Evolutionary conservation across 2,797 vertebrate species (phyloP), one percentile per base, ranked within the genome.

Genomic region (Limosa lapponica): DNA sequence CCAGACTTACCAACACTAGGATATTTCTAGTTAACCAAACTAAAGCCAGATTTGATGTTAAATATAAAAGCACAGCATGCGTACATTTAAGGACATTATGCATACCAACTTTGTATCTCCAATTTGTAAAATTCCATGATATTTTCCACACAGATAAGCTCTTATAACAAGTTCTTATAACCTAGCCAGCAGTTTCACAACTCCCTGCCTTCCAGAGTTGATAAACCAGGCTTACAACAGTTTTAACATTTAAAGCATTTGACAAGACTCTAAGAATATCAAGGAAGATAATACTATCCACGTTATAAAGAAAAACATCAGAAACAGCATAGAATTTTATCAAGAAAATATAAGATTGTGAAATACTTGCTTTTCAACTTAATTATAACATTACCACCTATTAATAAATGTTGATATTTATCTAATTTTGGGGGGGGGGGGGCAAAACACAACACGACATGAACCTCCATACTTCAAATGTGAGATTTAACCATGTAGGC

Each of bases 401-500:
- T 6, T 82, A 16, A 46, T 11, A 16, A 3, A 16, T 36, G 30
- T 28, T 41, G 5, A 4, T 8, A 44, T 62, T 82, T 44, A 32
- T 46, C 30, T 34, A 8, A 8, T 49, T 66, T 65, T 74, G 1
- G 11, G 10, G 6, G 0, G 0, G 1, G 25, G 32, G 24, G 5
- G 16, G 6, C 22, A 46, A 11, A n/a, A n/a, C n/a, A n/a, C 37
- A 10, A 37, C 37, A 37, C 37, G 37, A 37, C 10, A 11, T n/a
- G n/a, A n/a, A 24, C 0, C 9, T 69, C 24, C 4, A 39, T 61
- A 82, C 32, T 74, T 83, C 18, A 46, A 58, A 89, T 25, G 5
- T 6, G 13, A 66, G 19, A 64, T 43, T 28, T 24, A 66, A 20
- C 16, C 30, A 90, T 1, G 3, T 0, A 1, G 2, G 5, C 8